phyloP scores from a whole-genome alignment of 2,888 invertebrate genomes.

The Acrocyrtus sp. region DNA sequence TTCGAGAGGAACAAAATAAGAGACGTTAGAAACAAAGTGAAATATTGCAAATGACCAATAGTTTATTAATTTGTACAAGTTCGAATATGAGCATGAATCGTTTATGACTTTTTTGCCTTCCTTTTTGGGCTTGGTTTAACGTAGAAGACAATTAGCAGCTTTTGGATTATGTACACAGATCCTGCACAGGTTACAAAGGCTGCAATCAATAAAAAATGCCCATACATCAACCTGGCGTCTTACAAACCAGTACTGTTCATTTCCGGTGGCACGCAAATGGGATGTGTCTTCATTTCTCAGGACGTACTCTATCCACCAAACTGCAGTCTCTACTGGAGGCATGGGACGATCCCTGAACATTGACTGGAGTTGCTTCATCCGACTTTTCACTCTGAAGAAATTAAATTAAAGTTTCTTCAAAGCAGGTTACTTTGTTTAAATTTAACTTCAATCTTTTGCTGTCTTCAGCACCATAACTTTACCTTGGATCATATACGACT shows the following conservation, averaged over 20 bases:
- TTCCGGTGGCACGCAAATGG: conserved; percentile 37
- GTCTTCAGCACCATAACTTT: neutral
- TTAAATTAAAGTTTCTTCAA: neutral
- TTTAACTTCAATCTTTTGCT: neutral
- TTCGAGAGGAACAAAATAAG: too few relatives aligned
- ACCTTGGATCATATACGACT: conserved; percentile 28
- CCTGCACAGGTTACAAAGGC: neutral
- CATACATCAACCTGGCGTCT: conserved; percentile 46
- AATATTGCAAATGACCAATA: too few relatives aligned
- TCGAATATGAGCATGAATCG: too few relatives aligned
- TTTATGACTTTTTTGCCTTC: too few relatives aligned
- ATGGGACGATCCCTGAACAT: conserved; percentile 22
- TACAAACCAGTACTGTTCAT: conserved; percentile 42
- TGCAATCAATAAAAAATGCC: conserved; percentile 11
- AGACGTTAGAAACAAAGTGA: too few relatives aligned
- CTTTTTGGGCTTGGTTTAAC: too few relatives aligned
- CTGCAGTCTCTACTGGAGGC: conserved; percentile 22
- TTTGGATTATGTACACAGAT: too few relatives aligned
- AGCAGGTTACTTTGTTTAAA: neutral
- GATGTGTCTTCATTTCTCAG: conserved; percentile 37
- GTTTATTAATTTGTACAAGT: too few relatives aligned
- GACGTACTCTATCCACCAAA: conserved; percentile 44
- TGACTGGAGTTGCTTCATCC: neutral
- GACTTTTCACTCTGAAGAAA: conserved; percentile 8
- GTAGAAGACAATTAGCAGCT: too few relatives aligned